Evolutionary conservation across 2,797 vertebrate species (phyloP).

Genomic region (Corythornis leucogaster): DNA sequence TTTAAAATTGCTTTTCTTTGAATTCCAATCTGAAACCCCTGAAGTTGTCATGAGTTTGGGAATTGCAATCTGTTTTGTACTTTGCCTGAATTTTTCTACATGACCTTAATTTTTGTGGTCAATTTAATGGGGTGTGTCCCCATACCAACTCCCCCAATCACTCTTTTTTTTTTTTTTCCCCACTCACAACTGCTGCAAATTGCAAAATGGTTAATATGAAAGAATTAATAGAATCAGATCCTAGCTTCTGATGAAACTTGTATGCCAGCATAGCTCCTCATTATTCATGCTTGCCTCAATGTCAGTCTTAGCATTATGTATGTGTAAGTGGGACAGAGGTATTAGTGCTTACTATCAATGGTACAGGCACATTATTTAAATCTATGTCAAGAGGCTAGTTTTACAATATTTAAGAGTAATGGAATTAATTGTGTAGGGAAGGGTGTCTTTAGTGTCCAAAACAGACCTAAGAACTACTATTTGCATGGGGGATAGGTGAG

Average conservation of each 20-base stretch:
- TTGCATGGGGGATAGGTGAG: neutral
- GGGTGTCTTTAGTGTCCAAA: neutral
- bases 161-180: no score
- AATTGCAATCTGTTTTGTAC: neutral
- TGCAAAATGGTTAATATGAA: neutral
- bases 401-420: neutral
- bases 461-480: neutral
- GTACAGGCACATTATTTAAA: neutral
- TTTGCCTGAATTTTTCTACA: neutral
- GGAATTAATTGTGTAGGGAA: neutral
- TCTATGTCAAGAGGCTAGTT: neutral
- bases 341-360: neutral
- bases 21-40: neutral
- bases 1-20: neutral
- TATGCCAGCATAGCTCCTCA: fast-evolving
- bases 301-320: neutral
- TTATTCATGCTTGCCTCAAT: neutral
- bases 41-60: neutral
- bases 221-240: neutral
- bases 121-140: no score
- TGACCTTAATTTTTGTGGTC: neutral
- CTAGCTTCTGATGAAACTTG: neutral
- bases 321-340: neutral
- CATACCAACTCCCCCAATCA: fast-evolving
- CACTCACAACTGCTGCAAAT: neutral